Evolutionary conservation across 2,113 vertebrate genomes (phyloP), one percentile per base, ranked within the genome.

Genomic region (Poicephalus meyeri): DNA sequence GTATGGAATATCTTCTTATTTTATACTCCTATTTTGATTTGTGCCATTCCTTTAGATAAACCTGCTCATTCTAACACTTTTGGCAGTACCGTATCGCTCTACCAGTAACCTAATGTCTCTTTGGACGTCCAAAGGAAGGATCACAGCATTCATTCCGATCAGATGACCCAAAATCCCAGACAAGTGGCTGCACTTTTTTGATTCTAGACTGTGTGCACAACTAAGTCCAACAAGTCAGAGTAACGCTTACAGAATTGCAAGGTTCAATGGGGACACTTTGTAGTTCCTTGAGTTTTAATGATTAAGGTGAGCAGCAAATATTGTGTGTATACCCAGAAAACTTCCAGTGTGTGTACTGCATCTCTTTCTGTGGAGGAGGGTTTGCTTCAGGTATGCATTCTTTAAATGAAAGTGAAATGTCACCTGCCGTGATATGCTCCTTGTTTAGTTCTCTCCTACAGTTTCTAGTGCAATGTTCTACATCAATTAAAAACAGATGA

Each of bases 401-500:
- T 93, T 95, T 55, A 65, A 88, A 68, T 65, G 37, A 47, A 76
- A 85, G 37, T 17, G 79, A 88, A 72, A 93, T 39, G 56, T 60
- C 88, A 94, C 66, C 68, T 76, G 81, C 69, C 71, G 42, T 31
- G 33, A 24, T 91, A 55, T 88, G 93, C 69, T 46, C 3, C 55
- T 77, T 56, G 88, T 95, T 97, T 96, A 80, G 66, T 64, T 91
- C 91, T 89, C 87, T 93, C 46, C 69, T 58, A 61, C 20, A 28
- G 86, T 95, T 97, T 95, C 60, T 81, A 95, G 76, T 80, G 80
- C 52, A 77, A 79, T 94, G 93, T 94, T 94, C 86, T 95, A 92
- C 95, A 93, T 97, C 97, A 97, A 89, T 98, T 98, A 92, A 95
- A 96, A 97, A 96, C 95, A 97, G 95, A 97, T 86, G 93, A 98